Evolutionary conservation across 2,113 vertebrate genomes (phyloP).

Genomic region (Tympanuchus pallidicinctus): DNA sequence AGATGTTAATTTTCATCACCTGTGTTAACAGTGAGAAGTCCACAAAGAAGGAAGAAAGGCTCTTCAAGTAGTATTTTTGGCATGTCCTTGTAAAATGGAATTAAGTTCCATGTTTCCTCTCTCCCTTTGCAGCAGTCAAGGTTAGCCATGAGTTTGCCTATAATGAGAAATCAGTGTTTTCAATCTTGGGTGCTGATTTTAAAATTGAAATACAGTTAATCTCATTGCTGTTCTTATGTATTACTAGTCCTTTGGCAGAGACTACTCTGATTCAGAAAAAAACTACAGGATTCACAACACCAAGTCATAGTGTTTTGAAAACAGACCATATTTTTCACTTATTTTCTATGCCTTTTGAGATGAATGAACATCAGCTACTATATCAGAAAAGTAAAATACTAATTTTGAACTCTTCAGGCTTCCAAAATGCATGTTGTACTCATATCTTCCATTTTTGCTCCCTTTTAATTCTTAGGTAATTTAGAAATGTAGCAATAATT

Average conservation of each 20-base stretch:
- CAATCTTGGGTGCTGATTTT: slow-evolving; percentile 30
- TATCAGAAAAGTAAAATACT: neutral
- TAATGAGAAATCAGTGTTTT: neutral
- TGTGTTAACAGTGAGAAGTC: neutral
- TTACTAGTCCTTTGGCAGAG: neutral
- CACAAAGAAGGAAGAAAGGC: neutral
- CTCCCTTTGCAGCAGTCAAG: neutral
- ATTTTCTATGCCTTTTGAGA: neutral
- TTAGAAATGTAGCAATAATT: neutral
- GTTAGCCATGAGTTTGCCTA: neutral
- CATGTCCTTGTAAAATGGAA: neutral
- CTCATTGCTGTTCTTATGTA: neutral
- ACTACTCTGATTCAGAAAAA: slow-evolving; percentile 3
- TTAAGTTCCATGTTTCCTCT: neutral
- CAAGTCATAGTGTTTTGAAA: neutral
- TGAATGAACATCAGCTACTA: neutral
- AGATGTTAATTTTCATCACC: neutral
- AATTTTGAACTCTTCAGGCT: neutral
- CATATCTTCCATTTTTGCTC: neutral
- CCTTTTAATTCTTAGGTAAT: neutral
- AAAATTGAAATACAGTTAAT: slow-evolving; percentile 22
- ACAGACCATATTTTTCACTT: neutral
- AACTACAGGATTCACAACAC: neutral
- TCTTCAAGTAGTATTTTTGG: neutral
- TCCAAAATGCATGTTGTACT: neutral